Evolutionary conservation across 1,140 invertebrate species (phyloP).

Genomic region (Dendrolimus kikuchii): DNA sequence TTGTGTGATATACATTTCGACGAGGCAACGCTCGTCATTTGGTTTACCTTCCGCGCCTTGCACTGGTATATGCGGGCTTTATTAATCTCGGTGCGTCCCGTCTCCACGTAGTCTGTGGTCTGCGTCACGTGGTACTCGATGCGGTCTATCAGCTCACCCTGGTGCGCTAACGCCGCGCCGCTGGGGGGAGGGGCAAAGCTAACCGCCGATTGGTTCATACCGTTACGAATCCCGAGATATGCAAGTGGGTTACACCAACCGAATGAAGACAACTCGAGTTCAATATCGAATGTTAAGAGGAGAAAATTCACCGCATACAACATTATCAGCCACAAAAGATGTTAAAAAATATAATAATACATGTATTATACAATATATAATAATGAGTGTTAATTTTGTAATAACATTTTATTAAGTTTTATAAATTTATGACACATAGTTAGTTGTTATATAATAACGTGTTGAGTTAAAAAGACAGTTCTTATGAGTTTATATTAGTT

Average conservation of each 20-base stretch:
- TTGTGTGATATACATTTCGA: too few species aligned
- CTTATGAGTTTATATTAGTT: constrained; percentile 22
- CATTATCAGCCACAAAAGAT: constrained; percentile 17
- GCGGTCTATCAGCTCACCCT: constrained; percentile 94
- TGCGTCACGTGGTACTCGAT: constrained; percentile 93
- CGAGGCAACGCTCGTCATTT: too few species aligned
- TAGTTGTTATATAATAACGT: constrained; percentile 46
- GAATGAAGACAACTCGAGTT: constrained; percentile 32
- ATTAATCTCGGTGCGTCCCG: constrained; percentile 83
- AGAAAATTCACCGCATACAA: constrained; percentile 9
- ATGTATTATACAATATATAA: constrained; percentile 16
- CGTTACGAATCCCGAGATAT: constrained; percentile 24
- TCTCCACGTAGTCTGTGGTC: constrained; percentile 85
- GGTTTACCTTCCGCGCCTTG: constrained; percentile 91
- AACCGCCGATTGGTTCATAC: constrained; percentile 59
- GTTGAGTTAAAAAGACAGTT: constrained; percentile 12
- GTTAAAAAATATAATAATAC: constrained; percentile 29
- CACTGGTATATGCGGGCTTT: constrained; percentile 87
- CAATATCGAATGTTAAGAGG: constrained; percentile 30
- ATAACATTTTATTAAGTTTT: constrained; percentile 17
- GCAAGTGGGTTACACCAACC: constrained; percentile 40
- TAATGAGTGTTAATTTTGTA: constrained; percentile 24
- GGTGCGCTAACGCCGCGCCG: constrained; percentile 59
- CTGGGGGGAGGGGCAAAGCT: constrained; percentile 35
- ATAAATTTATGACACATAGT: constrained; percentile 30